A percentile compares a stretch with the other conserved stretches of the same genome.
Conservation (phyloP, 2,113 vertebrate species). For the Gulo gulo region DNA sequence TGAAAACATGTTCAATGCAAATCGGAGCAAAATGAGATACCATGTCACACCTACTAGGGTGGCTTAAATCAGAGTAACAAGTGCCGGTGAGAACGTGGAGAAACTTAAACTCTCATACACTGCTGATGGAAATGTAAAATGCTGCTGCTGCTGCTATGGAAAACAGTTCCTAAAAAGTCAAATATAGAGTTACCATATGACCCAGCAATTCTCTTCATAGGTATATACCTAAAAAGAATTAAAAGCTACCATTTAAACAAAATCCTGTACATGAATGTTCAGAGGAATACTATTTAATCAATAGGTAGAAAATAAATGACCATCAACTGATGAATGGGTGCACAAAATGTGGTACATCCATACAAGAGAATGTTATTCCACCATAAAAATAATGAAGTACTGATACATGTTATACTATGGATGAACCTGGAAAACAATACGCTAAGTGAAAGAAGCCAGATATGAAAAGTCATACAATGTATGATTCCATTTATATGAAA, state of each 20-base stretch:
- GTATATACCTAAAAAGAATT: not conserved
- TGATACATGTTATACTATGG: not conserved
- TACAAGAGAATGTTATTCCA: not conserved
- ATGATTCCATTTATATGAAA: not conserved
- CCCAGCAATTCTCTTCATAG: not conserved
- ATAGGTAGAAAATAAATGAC: not conserved
- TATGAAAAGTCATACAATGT: not conserved
- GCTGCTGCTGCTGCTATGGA: not conserved
- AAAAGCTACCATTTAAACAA: not conserved
- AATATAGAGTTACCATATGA: not conserved
- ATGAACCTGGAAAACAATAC: not conserved
- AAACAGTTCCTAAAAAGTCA: not conserved
- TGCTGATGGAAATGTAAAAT: not conserved
- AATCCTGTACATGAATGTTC: not conserved
- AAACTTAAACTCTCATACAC: not conserved
- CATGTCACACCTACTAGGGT: not conserved
- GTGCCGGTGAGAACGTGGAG: not conserved
- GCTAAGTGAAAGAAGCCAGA: not conserved
- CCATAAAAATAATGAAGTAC: not conserved
- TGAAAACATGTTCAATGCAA: not conserved
- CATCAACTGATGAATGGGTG: not conserved
- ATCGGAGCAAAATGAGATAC: not conserved
- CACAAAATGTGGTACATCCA: not conserved
- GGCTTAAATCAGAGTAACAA: not conserved
- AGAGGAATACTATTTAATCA: not conserved